Percentiles rank a stretch among this genome's conserved stretches.
These are phyloP conservation scores for Drosophila subobscura DNA, from an alignment of 1,140 invertebrate species.

Conservation along the genomic window DNA sequence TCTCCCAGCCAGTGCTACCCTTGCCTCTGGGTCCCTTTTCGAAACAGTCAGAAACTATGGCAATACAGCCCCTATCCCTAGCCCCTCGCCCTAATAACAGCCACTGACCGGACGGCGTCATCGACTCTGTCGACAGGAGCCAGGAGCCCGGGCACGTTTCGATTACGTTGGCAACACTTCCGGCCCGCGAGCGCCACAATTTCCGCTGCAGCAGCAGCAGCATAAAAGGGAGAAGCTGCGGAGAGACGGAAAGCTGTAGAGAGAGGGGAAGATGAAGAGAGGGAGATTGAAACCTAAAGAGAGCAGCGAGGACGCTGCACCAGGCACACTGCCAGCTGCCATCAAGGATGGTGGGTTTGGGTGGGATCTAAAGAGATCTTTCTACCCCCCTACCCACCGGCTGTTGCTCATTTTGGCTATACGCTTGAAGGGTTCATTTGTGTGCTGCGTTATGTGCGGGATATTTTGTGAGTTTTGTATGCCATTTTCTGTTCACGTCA, in stretches of 20 bases:
- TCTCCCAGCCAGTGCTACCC: constrained; percentile 1
- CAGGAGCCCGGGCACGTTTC: constrained; percentile 57
- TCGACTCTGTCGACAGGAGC: constrained; percentile 51
- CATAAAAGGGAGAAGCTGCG: constrained; percentile 13
- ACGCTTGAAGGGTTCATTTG: constrained; percentile 75
- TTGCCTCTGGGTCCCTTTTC: too few species aligned
- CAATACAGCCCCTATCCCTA: neutral
- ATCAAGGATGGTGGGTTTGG: neutral
- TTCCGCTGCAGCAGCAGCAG: constrained; percentile 51
- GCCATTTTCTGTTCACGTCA: neutral
- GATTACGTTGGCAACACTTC: constrained; percentile 79
- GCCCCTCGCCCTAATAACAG: neutral
- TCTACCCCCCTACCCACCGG: constrained; percentile 4
- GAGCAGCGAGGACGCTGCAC: constrained; percentile 21
- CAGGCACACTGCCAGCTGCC: constrained; percentile 68
- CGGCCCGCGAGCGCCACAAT: constrained; percentile 77
- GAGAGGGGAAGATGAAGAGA: neutral
- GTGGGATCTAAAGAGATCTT: constrained; percentile 8
- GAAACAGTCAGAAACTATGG: too few species aligned
- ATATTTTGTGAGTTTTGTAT: constrained; percentile 27
- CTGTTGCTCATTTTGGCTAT: constrained; percentile 55
- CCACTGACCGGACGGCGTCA: constrained; percentile 52
- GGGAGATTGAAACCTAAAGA: too few species aligned
- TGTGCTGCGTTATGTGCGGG: constrained; percentile 31
- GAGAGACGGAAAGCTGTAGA: constrained; percentile 28